Base-by-base conservation (phyloP, 2,888 invertebrate genomes). In the Agriotes lineatus region DNA sequence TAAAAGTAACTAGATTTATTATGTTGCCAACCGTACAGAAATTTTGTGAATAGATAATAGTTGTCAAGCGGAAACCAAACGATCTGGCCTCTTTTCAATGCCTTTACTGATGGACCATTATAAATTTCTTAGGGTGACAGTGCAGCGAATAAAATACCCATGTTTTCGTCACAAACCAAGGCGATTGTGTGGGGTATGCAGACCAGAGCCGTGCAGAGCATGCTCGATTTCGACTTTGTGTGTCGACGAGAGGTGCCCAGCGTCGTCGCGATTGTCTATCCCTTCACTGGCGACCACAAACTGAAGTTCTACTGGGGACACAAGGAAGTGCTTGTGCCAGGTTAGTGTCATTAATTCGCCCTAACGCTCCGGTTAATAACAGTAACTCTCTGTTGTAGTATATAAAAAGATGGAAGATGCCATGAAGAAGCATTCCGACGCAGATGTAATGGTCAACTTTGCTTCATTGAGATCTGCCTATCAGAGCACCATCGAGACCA, bases 251-350 rank as follows among this genome's bases (percentile, higher is more conserved):
- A 88, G 58, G 93, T 94, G 79, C 98, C 98, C 0, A 95, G 94
- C 0, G 95, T 99, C 0, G 97, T 96, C 0, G 98, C 98, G 25
- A 94, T 99, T 82, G 96, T 99, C 33, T 99, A 99, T 85, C 99
- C 99, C 0, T 97, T 99, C 86, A 97, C 94, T 10, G 97, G 97
- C 0, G 98, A 99, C 84, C 99, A 99, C 85, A 98, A 97, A 82
- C 98, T 98, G 85, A 99, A 99, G 85, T 99, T 96, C 86, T 99
- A 99, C 84, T 99, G 98, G 93, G 99, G 99, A 0, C 99, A 99
- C 85, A 97, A 98, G 82, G 99, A 99, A 83, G 93, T 97, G 94
- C 93, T 0, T 75, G 77, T 80, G 10, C 59, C 69, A 50, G 69
- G 69, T 69, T 9, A 52, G 16, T 54, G n/a, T n/a, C n/a, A n/a